Evolutionary conservation across 1,140 invertebrate species (phyloP).

Genomic region (Tribolium castaneum): DNA sequence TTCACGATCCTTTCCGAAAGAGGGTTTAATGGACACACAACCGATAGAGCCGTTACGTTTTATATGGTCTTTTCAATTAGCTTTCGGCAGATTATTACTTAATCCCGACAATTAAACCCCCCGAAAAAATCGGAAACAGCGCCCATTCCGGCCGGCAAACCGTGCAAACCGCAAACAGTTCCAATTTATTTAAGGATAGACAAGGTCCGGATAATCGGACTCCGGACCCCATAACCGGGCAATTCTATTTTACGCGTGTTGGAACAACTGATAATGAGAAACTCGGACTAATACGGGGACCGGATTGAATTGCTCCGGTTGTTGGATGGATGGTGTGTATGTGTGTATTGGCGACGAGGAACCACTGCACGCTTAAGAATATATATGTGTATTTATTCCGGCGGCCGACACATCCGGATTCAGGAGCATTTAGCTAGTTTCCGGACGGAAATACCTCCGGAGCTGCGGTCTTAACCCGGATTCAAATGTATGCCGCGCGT

Average conservation of each 20-base stretch:
- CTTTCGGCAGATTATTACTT: constrained; percentile 34
- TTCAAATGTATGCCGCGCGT: constrained; percentile 44
- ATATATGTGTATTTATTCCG: constrained; percentile 59
- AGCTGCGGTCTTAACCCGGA: constrained; percentile 53
- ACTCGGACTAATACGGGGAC: constrained; percentile 22
- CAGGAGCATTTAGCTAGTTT: constrained; percentile 59
- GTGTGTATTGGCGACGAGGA: background rate
- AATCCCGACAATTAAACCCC: constrained; percentile 13
- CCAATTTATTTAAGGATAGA: constrained; percentile 49
- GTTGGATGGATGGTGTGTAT: too few relatives aligned
- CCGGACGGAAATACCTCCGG: constrained; percentile 57
- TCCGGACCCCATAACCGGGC: constrained; percentile 34
- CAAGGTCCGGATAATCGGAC: constrained; percentile 42
- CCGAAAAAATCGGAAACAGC: background rate
- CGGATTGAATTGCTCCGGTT: background rate
- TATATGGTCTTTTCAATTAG: constrained; percentile 40
- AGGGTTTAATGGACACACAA: constrained; percentile 41
- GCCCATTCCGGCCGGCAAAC: background rate
- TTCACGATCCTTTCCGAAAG: constrained; percentile 41
- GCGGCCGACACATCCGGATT: constrained; percentile 57
- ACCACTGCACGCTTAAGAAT: constrained; percentile 49
- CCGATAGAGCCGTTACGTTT: constrained; percentile 27
- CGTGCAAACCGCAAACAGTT: constrained; percentile 44
- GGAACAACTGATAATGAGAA: constrained; percentile 51
- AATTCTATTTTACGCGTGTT: constrained; percentile 46